A percentile compares a stretch with the other conserved stretches of the same genome.
phyloP scores from a whole-genome alignment of 1,140 invertebrate genomes.

The Dendrolimus punctatus region DNA sequence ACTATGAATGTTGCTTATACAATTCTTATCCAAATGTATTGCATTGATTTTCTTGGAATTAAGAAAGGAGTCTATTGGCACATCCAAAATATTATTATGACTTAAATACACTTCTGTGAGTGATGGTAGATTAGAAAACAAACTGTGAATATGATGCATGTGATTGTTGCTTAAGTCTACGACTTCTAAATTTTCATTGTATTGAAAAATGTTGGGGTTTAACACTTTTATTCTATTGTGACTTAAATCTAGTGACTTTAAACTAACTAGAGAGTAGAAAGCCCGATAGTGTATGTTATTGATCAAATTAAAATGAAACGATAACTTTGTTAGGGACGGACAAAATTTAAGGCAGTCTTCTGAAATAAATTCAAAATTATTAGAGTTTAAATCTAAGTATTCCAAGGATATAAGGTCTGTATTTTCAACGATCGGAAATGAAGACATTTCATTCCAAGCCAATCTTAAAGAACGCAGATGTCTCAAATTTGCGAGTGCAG shows the following conservation, averaged over 20 bases:
- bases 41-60: constrained; percentile 76
- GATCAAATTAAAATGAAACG: constrained; percentile 89
- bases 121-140: constrained; percentile 85
- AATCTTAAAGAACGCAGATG: constrained; percentile 81
- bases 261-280: constrained; percentile 80
- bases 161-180: constrained; percentile 93
- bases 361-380: constrained; percentile 86
- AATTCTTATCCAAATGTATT: constrained; percentile 63
- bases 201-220: constrained; percentile 81
- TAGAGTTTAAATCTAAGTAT: constrained; percentile 89
- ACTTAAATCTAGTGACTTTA: constrained; percentile 89
- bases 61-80: constrained; percentile 86
- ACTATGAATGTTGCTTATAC: constrained; percentile 60
- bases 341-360: constrained; percentile 87
- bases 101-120: constrained; percentile 86
- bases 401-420: constrained; percentile 81
- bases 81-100: constrained; percentile 91
- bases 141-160: constrained; percentile 86
- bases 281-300: constrained; percentile 84
- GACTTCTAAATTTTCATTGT: constrained; percentile 82
- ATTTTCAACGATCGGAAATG: constrained; percentile 79
- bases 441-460: constrained; percentile 84
- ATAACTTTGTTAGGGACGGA: constrained; percentile 85
- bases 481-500: constrained; percentile 82
- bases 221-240: constrained; percentile 90